Percentiles rank a stretch among this genome's conserved stretches.
These are phyloP conservation scores for Leuctra nigra DNA, from an alignment of 2,888 invertebrate species.

Conservation along the genomic window DNA sequence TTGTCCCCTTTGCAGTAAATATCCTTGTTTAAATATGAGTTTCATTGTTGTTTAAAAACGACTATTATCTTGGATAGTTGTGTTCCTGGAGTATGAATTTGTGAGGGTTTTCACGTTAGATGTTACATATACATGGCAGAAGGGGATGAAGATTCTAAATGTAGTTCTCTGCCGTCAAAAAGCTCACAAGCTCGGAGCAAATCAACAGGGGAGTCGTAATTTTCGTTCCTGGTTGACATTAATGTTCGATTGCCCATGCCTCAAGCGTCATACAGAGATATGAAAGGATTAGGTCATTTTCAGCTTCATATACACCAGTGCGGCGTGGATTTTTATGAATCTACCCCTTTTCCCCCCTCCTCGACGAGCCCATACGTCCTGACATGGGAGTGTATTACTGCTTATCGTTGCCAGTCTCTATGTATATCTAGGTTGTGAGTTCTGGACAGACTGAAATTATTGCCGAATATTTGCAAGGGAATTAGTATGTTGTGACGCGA, in stretches of 20 bases:
- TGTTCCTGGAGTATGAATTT: neutral
- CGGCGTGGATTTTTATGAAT: constrained; percentile 13
- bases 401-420: constrained; percentile 8
- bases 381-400: neutral
- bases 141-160: neutral
- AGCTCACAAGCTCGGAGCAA: neutral
- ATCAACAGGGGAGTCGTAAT: constrained; percentile 29
- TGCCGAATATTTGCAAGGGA: constrained; percentile 29
- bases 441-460: constrained; percentile 16
- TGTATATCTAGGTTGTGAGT: constrained; percentile 2
- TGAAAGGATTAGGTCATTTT: constrained; percentile 30
- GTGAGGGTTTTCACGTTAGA: neutral
- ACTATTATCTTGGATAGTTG: neutral
- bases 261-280: constrained; percentile 28
- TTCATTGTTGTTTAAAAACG: neutral
- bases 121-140: neutral
- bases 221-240: constrained; percentile 25
- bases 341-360: neutral
- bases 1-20: neutral
- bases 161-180: constrained; percentile 3
- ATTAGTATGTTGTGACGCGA: constrained; percentile 28
- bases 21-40: constrained; percentile 2
- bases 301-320: constrained; percentile 19
- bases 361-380: neutral
- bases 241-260: constrained; percentile 27